A percentile compares a stretch with the other conserved stretches of the same genome.
phyloP scores from a whole-genome alignment of 2,797 vertebrate genomes.

The Sternotherus odoratus region DNA sequence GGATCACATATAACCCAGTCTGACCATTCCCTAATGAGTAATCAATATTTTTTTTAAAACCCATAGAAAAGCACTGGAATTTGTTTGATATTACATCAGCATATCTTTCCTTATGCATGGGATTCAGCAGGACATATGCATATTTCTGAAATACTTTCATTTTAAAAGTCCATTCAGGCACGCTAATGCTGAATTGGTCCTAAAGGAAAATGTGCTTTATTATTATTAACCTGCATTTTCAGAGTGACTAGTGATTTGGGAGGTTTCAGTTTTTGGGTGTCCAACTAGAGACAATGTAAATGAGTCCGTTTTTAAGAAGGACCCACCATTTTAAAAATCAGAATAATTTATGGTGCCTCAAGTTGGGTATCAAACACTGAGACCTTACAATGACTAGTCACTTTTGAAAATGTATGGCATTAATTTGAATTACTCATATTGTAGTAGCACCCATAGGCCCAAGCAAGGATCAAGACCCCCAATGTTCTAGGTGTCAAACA shows the following conservation, averaged over 20 bases:
- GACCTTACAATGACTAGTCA: background rate
- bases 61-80: fast-evolving
- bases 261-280: background rate
- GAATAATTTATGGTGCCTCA: background rate
- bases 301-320: background rate
- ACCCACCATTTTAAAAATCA: background rate
- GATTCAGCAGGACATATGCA: background rate
- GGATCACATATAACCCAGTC: background rate
- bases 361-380: background rate
- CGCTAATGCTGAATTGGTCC: fast-evolving
- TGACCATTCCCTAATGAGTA: background rate
- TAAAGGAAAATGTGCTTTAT: background rate
- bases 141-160: background rate
- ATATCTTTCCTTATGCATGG: background rate
- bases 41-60: background rate
- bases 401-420: background rate
- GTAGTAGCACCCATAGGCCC: background rate
- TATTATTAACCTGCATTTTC: background rate
- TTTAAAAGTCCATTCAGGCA: background rate
- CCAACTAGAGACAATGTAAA: background rate
- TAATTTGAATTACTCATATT: background rate
- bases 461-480: background rate
- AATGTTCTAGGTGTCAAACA: background rate
- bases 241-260: background rate
- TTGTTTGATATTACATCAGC: background rate